Evolutionary conservation across 2,113 vertebrate species (phyloP), one percentile per base, ranked within the genome.

Genomic region (Willisornis vidua): DNA sequence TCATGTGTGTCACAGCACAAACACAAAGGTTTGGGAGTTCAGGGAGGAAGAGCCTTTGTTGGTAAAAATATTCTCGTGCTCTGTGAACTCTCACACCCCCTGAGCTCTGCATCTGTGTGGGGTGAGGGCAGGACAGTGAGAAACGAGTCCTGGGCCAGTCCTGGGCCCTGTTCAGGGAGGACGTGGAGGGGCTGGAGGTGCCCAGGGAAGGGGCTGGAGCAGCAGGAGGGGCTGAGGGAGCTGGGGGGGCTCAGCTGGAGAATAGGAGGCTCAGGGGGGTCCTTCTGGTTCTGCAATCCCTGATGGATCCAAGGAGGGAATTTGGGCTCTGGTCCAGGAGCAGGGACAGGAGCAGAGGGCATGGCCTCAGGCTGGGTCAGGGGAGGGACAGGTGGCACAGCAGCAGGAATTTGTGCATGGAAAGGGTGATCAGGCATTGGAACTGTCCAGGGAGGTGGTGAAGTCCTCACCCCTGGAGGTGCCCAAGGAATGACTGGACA

Each of bases 401-500:
- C 2, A 48, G 59, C 1, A 14, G 9, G 6, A 57, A 48, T 29
- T 87, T 48, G 48, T 0, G 0, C 49, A 14, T 65, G 52, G 59
- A 66, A 73, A 81, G 5, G 33, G 12, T 8, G 29, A 0, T 63
- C 19, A 63, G 35, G 35, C 3, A 0, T 16, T 73, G 58, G 49
- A 13, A 4, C 1, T 72, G 52, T 39, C 46, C 61, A 29, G 61
- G 46, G 46, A 39, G 37, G 22, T 9, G 28, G 28, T 45, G 68
- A 51, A 52, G 23, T n/a, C 0, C 45, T 61, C 46, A 52, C 1
- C 37, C 52, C 70, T n/a, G 35, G 25, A 22, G n/a, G 52, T 59
- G 77, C 0, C 37, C 28, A 4, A 4, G 52, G 61, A 14, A n/a
- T 0, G 0, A 0, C 46, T 54, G 77, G 61, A 19, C 0, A 16